phyloP scores from a whole-genome alignment of 1,140 invertebrate genomes.

The Oreohelix idahoensis region DNA sequence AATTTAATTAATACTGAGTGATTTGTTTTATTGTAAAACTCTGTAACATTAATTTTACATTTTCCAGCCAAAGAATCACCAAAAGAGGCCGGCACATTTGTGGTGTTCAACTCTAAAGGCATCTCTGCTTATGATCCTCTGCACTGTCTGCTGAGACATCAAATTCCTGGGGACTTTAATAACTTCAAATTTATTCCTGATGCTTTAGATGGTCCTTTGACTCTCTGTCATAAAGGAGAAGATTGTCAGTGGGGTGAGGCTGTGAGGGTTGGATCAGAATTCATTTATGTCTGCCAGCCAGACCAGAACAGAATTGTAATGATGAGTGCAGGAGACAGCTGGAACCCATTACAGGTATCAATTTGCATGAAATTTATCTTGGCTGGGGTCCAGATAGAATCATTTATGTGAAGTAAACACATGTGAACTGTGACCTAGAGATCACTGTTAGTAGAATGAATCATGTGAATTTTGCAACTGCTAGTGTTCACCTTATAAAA shows the following conservation, averaged over 20 bases:
- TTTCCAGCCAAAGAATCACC: conserved; percentile 7
- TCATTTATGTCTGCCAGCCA: conserved; percentile 85
- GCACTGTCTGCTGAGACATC: conserved; percentile 82
- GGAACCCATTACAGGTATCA: conserved; percentile 69
- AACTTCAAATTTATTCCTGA: conserved; percentile 67
- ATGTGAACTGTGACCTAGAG: too few relatives aligned
- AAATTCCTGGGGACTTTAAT: conserved; percentile 77
- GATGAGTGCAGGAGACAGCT: conserved; percentile 69
- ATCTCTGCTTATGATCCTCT: conserved; percentile 84
- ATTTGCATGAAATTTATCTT: neutral
- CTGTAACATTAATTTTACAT: neutral
- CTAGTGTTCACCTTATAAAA: too few relatives aligned
- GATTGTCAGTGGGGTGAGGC: conserved; percentile 80
- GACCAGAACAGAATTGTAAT: conserved; percentile 82
- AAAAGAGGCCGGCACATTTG: conserved; percentile 75
- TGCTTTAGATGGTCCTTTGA: conserved; percentile 59
- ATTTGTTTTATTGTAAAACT: too few relatives aligned
- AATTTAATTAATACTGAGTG: too few relatives aligned
- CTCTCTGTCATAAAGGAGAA: conserved; percentile 55
- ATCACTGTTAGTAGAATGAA: neutral
- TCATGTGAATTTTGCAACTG: neutral
- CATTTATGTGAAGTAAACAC: neutral
- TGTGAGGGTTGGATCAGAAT: conserved; percentile 82
- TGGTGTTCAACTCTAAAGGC: conserved; percentile 85
- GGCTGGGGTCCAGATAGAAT: neutral